A percentile compares a stretch with the other conserved stretches of the same genome.
These are phyloP conservation scores for Drosophila prosaltans DNA, from an alignment of 1,140 invertebrate genomes.

Conservation along the genomic window DNA sequence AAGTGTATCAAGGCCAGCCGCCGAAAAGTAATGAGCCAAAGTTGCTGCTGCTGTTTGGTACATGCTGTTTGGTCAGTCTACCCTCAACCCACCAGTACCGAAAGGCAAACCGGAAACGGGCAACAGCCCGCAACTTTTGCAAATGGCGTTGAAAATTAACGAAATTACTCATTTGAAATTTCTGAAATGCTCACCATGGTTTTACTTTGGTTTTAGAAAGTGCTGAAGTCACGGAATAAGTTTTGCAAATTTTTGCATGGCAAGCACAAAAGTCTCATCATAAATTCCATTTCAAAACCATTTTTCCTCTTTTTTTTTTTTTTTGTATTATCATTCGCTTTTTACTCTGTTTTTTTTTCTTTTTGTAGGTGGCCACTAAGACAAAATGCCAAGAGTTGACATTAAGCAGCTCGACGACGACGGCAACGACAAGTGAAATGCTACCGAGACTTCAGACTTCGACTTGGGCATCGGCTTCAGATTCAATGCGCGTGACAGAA, in stretches of 20 bases:
- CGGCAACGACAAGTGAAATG: slow-evolving; percentile 65
- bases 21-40: slow-evolving; percentile 51
- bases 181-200: slow-evolving; percentile 35
- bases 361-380: slow-evolving; percentile 68
- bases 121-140: slow-evolving; percentile 26
- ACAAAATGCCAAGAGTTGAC: slow-evolving; percentile 76
- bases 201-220: slow-evolving; percentile 39
- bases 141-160: slow-evolving; percentile 45
- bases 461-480: slow-evolving; percentile 36
- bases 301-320: not conserved
- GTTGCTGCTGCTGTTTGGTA: slow-evolving; percentile 23
- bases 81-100: not conserved
- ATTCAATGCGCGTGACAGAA: slow-evolving; percentile 73
- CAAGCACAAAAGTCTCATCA: slow-evolving; percentile 66
- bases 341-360: not conserved
- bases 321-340: not conserved
- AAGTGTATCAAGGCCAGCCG: not conserved
- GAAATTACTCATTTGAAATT: slow-evolving; percentile 51
- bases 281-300: slow-evolving; percentile 57
- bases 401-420: slow-evolving; percentile 67
- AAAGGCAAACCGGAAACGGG: not conserved
- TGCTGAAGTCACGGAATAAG: slow-evolving; percentile 38
- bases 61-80: slow-evolving; percentile 37
- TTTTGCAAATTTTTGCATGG: slow-evolving; percentile 53
- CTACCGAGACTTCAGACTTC: slow-evolving; percentile 45